Evolutionary conservation across 2,888 invertebrate genomes (phyloP).

Genomic region (Antheraea assamensis): DNA sequence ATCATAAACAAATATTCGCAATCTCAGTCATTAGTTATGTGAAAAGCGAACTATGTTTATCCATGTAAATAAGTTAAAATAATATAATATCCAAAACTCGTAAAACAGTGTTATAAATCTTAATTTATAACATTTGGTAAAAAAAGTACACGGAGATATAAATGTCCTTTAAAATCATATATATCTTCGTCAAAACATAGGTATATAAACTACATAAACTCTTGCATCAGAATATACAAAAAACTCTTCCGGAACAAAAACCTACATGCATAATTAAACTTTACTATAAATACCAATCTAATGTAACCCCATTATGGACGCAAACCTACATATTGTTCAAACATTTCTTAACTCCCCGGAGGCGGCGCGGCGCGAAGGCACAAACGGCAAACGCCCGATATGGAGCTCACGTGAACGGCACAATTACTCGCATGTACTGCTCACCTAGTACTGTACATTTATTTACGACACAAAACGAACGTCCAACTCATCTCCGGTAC

Average conservation of each 20-base stretch:
- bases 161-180: too few species aligned
- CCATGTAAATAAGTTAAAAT: background rate
- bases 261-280: conserved; percentile 13
- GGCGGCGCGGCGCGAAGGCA: conserved; percentile 30
- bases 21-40: background rate
- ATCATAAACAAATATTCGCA: background rate
- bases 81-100: background rate
- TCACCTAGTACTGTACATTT: conserved; percentile 18
- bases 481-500: conserved; percentile 20
- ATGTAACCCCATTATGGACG: conserved; percentile 32
- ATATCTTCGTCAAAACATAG: background rate
- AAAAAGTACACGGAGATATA: too few species aligned
- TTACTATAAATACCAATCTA: conserved; percentile 25
- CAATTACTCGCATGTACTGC: conserved; percentile 26
- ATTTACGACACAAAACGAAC: conserved; percentile 27
- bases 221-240: background rate
- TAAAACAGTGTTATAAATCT: background rate
- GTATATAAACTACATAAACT: background rate
- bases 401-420: conserved; percentile 38
- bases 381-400: conserved; percentile 39
- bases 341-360: conserved; percentile 47
- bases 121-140: background rate
- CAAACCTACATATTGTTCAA: conserved; percentile 50
- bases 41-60: background rate
- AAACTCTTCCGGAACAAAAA: conserved; percentile 4